Base-by-base conservation (phyloP, 2,888 invertebrate species). In the Idaea aversata region DNA sequence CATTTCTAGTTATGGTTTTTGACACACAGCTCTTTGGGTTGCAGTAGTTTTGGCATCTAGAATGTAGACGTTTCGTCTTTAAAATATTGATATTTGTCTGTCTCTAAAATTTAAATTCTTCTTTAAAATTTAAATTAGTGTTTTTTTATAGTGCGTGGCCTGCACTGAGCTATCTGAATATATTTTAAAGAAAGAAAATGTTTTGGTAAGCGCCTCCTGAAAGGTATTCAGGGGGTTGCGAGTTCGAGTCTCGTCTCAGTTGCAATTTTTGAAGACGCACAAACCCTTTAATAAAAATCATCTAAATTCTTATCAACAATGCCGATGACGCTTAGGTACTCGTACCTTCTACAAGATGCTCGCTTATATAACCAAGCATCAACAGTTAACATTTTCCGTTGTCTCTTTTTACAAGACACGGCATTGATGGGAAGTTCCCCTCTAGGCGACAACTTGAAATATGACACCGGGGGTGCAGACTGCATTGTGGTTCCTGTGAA, bases 381-480 rank as follows among this genome's bases (percentile, higher is more conserved):
- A 13, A 47, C 47, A 47, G 47, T 47, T 47, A 10, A 47, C 47
- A 62, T 66, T 70, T 65, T 68, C 60, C 34, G 62, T 47, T 59
- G 71, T 66, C 15, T 59, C 69, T 74, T 76, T 78, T 76, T 77
- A 72, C 71, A 76, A 77, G 77, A 78, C 75, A 75, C 70, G 66
- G 75, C 75, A 72, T 77, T 78, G 81, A 82, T 84, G 79, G 78
- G 82, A 78, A 79, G 78, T 73, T 78, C 34, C 59, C 59, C 59
- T 58, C 71, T 76, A 79, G 77, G 78, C 80, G 79, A 83, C 66
- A 70, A 71, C 86, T 83, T 88, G 88, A 88, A 90, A 91, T 84
- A 83, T 82, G 84, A 90, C 79, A 85, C 86, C 78, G 79, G 82
- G 82, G 74, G 76, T 79, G 79, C 75, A 81, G 76, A 74, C 76